phyloP scores from a whole-genome alignment of 35 echinoderm and acorn worm genomes.

The Stichopus chloronotus region DNA sequence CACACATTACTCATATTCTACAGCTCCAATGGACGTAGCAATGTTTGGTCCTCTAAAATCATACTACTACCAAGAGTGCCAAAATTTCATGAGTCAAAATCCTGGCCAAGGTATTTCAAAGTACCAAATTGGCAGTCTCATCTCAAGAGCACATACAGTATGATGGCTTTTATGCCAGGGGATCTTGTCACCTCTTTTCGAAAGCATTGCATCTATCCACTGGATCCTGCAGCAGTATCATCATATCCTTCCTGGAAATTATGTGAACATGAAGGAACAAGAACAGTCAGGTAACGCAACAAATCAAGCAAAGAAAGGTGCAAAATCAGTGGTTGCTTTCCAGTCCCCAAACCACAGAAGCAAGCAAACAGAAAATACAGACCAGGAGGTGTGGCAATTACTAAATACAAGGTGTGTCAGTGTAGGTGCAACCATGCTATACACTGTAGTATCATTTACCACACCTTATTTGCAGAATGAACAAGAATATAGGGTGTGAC shows the following conservation, averaged over 20 bases:
- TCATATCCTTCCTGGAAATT: neutral
- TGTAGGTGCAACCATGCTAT: neutral
- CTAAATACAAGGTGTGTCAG: neutral
- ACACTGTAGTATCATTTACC: neutral
- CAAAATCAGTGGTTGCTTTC: neutral
- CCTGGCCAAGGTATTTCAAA: neutral
- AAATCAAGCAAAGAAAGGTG: neutral
- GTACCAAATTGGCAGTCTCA: neutral
- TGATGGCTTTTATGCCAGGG: neutral
- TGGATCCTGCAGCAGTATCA: neutral
- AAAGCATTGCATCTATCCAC: neutral
- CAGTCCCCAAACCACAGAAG: neutral
- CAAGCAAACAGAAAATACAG: neutral
- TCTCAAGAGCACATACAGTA: neutral
- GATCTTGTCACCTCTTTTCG: neutral
- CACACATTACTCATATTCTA: neutral
- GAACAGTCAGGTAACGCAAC: neutral
- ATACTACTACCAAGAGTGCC: conserved; percentile 13
- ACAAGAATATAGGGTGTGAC: no score
- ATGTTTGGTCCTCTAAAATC: neutral
- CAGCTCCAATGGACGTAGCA: conserved; percentile 3
- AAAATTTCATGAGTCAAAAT: neutral
- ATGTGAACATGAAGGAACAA: neutral
- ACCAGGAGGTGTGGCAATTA: neutral
- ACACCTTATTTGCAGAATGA: no score